These are phyloP conservation scores for Limnothrissa miodon DNA, from an alignment of 2,113 vertebrate genomes.

Conservation along the genomic window DNA sequence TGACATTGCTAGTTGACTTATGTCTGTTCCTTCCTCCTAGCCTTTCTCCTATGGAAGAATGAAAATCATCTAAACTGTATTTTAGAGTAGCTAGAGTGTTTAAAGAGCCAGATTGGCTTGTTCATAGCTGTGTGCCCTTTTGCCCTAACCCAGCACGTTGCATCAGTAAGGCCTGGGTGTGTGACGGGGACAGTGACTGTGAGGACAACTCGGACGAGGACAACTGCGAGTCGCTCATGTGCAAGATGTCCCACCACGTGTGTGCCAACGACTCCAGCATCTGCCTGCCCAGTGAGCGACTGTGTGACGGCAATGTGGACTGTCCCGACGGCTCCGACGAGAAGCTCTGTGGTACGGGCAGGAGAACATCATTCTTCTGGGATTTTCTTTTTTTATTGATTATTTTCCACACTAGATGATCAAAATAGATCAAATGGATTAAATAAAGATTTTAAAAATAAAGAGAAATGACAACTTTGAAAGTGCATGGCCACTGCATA, in stretches of 20 bases:
- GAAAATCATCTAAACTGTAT: no score
- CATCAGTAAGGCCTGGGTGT: conserved; percentile 98
- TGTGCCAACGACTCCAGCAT: conserved; percentile 90
- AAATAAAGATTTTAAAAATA: neutral
- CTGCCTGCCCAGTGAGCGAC: conserved; percentile 89
- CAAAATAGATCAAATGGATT: neutral
- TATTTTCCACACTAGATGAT: neutral
- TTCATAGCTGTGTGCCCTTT: neutral
- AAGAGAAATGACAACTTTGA: neutral
- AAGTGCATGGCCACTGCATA: no score
- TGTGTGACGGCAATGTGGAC: conserved; percentile 87
- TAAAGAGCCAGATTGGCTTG: neutral
- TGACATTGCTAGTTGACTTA: neutral
- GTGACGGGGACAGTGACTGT: conserved; percentile 93
- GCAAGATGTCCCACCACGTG: conserved; percentile 91
- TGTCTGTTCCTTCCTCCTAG: neutral
- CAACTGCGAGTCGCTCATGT: conserved; percentile 90
- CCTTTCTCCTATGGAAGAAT: no score
- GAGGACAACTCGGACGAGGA: conserved; percentile 96
- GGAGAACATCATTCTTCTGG: conserved; percentile 10
- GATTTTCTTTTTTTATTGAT: neutral
- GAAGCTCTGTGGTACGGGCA: conserved; percentile 87
- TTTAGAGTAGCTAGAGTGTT: neutral
- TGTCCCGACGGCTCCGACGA: conserved; percentile 92
- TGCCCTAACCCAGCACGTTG: conserved; percentile 76